Evolutionary conservation across 2,888 invertebrate species (phyloP), one percentile per base, ranked within the genome.

Genomic region (Ornithoptera priamus): DNA sequence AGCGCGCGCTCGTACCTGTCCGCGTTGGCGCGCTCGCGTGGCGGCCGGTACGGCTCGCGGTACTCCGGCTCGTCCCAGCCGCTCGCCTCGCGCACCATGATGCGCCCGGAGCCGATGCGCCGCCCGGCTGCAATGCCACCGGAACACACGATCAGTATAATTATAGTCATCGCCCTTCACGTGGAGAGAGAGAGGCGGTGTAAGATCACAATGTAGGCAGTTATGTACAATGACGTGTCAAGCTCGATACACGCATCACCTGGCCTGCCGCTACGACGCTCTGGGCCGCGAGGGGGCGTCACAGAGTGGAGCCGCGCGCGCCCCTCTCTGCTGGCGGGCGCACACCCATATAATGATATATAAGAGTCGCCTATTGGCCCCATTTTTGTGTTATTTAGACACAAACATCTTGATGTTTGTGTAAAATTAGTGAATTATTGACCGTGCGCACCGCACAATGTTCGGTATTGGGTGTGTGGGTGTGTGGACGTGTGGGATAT

Each of bases 81-180:
- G 36, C 84, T 77, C 82, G 93, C 90, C 81, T 95, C 95, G 46
- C 96, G 94, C 72, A 95, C 93, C 89, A 95, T 93, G 72, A 98
- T 95, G 15, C 98, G 95, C 0, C 98, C 97, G 78, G 97, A 97
- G 7, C 97, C 97, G 80, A 97, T 97, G 62, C 97, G 95, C 4
- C 93, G 88, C 62, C 87, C 91, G 68, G 81, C 84, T 84, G 65
- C 12, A 68, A 10, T n/a, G 12, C 39, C 20, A n/a, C 39, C 60
- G 20, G 20, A 20, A 46, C 71, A 67, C n/a, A 15, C 46, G 12
- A 46, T 46, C 46, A 46, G 12, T 46, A 46, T 46, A 4, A 10
- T 12, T 3, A 46, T 0, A 46, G 46, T 1, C 46, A 46, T 39
- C 10, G 1, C 1, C 4, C 15, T 15, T 46, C 46, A 46, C 12